phyloP scores from a whole-genome alignment of 2,888 invertebrate species.

The Podotricha telesiphe region DNA sequence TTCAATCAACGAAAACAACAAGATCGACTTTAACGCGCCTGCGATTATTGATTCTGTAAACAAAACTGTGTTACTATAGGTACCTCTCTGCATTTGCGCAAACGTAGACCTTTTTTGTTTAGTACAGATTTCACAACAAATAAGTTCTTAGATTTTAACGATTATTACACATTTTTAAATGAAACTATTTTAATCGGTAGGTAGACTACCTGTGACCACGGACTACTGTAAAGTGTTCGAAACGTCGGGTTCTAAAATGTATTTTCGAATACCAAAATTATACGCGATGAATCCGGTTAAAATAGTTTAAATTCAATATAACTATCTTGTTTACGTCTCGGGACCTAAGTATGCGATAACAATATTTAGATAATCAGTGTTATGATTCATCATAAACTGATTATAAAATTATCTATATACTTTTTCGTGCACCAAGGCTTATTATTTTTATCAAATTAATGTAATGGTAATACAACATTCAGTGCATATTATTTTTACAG shows the following conservation, averaged over 20 bases:
- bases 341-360: not conserved
- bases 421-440: not conserved
- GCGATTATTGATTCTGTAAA: constrained; percentile 28
- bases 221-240: too few species aligned
- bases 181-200: too few species aligned
- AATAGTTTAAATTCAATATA: too few species aligned
- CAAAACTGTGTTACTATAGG: not conserved
- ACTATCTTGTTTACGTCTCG: not conserved
- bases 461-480: not conserved
- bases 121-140: constrained; percentile 13
- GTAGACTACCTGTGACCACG: too few species aligned
- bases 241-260: too few species aligned
- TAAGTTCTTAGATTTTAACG: too few species aligned
- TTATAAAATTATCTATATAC: constrained; percentile 6
- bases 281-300: too few species aligned
- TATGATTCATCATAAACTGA: constrained; percentile 11
- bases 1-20: constrained; percentile 9
- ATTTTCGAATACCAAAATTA: too few species aligned
- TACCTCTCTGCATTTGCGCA: not conserved
- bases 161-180: too few species aligned
- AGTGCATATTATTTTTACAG: not conserved
- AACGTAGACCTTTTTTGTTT: not conserved
- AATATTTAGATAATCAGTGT: constrained; percentile 1
- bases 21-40: constrained; percentile 22
- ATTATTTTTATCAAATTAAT: not conserved